A percentile compares a stretch with the other conserved stretches of the same genome.
Evolutionary conservation across 2,888 invertebrate species (phyloP).

Genomic region (Drosophila rellima): DNA sequence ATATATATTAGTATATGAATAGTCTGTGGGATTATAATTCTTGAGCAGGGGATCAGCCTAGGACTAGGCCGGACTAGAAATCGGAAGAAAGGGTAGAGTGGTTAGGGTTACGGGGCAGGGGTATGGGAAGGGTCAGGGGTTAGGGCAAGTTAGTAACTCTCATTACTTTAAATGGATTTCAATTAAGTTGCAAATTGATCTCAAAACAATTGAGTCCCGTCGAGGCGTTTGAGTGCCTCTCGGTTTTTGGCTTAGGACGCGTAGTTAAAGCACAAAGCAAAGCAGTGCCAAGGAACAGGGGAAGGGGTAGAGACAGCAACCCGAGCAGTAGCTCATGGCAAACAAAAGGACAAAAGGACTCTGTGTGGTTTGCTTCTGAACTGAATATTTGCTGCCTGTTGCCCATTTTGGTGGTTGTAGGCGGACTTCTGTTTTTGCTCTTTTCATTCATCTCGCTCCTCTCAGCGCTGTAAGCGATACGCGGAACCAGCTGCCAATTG

Average conservation of each 20-base stretch:
- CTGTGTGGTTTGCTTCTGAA: conserved; percentile 19
- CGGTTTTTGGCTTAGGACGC: conserved; percentile 44
- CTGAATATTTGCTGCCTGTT: conserved; percentile 18
- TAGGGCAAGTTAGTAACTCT: conserved; percentile 78
- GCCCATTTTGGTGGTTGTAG: conserved; percentile 54
- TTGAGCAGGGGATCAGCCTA: conserved; percentile 70
- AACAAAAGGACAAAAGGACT: conserved; percentile 62
- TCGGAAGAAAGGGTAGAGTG: conserved; percentile 47
- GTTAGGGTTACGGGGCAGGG: conserved; percentile 22
- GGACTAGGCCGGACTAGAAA: conserved; percentile 25
- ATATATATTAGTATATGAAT: neutral
- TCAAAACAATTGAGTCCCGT: conserved; percentile 78
- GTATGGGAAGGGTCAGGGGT: conserved; percentile 24
- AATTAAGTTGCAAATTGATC: conserved; percentile 84
- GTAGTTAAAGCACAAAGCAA: neutral
- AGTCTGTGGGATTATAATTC: conserved; percentile 68
- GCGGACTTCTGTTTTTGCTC: conserved; percentile 49
- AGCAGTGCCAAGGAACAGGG: neutral
- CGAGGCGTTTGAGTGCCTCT: conserved; percentile 74
- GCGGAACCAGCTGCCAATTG: conserved; percentile 69
- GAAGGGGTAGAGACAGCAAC: conserved; percentile 12
- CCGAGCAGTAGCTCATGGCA: conserved; percentile 24
- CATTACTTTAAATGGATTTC: conserved; percentile 84
- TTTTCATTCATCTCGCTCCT: conserved; percentile 60
- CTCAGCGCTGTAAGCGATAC: conserved; percentile 64